Conservation (phyloP, 2,888 invertebrate species). For the Drymonia ruficornis region DNA sequence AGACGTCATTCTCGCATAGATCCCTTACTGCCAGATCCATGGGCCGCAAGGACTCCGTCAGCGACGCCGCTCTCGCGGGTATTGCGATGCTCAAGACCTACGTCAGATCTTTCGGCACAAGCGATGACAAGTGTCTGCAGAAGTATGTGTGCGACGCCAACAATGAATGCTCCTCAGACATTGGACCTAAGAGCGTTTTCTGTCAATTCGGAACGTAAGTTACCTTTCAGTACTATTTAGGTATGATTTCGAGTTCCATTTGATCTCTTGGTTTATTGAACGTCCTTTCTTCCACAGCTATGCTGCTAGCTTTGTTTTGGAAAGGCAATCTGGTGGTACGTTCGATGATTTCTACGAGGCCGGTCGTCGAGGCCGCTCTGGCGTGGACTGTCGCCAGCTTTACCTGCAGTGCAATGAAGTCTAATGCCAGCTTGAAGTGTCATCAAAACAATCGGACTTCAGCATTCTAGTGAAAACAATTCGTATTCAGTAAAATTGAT, state of each 20-base stretch:
- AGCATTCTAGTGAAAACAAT: slow-evolving; percentile 42
- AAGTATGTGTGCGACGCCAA: slow-evolving; percentile 96
- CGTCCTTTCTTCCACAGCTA: slow-evolving; percentile 84
- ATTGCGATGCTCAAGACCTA: slow-evolving; percentile 96
- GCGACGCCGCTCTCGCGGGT: slow-evolving; percentile 95
- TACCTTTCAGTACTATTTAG: not conserved
- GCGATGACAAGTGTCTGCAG: slow-evolving; percentile 93
- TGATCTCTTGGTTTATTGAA: not conserved
- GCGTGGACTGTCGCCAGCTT: slow-evolving; percentile 93
- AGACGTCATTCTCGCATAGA: slow-evolving; percentile 96
- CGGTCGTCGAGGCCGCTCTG: slow-evolving; percentile 93
- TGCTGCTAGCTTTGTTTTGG: slow-evolving; percentile 93
- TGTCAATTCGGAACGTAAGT: slow-evolving; percentile 97
- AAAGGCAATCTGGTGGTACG: slow-evolving; percentile 89
- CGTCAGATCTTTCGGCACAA: slow-evolving; percentile 90
- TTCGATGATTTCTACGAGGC: slow-evolving; percentile 94
- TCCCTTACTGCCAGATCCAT: slow-evolving; percentile 93
- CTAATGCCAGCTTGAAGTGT: slow-evolving; percentile 68
- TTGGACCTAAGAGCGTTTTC: slow-evolving; percentile 93
- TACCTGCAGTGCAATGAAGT: slow-evolving; percentile 96
- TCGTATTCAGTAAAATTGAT: slow-evolving; percentile 31
- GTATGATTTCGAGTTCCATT: no score
- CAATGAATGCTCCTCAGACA: slow-evolving; percentile 92
- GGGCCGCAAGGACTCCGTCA: slow-evolving; percentile 94
- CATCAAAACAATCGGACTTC: slow-evolving; percentile 35